Base-by-base conservation (phyloP, 2,888 invertebrate species). In the Ennomos erosarius region DNA sequence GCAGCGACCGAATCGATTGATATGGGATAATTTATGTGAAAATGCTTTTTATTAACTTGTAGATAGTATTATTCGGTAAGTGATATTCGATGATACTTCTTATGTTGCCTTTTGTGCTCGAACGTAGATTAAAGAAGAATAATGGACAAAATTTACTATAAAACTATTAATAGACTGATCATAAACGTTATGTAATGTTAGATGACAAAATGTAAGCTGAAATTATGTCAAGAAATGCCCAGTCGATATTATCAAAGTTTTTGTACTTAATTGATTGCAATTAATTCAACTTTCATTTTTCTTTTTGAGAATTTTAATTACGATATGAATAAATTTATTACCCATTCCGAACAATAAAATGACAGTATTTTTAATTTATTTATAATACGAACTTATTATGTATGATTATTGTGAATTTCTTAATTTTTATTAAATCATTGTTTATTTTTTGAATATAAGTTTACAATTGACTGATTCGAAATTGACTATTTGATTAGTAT, bases 161-260 rank as follows among this genome's bases (percentile, higher is more conserved):
- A 84, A 85, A 84, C 83, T 88, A 87, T 88, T 88, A 90, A 92
- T 90, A 92, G 92, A 92, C 92, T 92, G 92, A 92, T 90, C 87
- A 86, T 90, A 88, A 90, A 89, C 91, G 87, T 90, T 90, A 89
- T 90, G 90, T 91, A 90, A 90, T 90, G 90, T 91, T 90, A 84
- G 87, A 83, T 87, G 91, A 92, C 91, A 90, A 90, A 86, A 78
- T 84, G 84, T 90, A 89, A 85, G 85, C 85, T 84, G 83, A 88
- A 90, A 90, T 88, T 87, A 90, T 90, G 88, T 84, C 81, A 77
- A 85, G 76, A 81, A 75, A 78, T 55, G 57, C 67, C 58, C 66
- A 67, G 65, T 69, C 68, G 63, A 66, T 67, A 57, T 55, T 55
- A 56, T 57, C 55, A 79, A 82, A 78, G 83, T 78, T 82, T 83